phyloP scores from a whole-genome alignment of 1,140 invertebrate genomes.

The Tetramorium simillimum region DNA sequence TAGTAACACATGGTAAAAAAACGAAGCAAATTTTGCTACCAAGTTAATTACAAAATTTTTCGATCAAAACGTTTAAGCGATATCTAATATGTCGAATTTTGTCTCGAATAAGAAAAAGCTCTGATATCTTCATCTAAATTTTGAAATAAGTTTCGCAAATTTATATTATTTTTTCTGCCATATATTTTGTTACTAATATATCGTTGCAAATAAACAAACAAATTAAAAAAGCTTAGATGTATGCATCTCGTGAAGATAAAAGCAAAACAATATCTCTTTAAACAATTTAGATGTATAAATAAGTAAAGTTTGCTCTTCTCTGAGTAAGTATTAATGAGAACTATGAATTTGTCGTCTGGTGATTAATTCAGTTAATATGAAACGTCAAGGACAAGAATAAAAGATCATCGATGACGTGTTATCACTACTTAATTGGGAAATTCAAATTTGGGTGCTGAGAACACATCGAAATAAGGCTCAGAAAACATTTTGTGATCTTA shows the following conservation, averaged over 20 bases:
- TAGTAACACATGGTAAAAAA: background rate
- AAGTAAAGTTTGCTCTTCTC: background rate
- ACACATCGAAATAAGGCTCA: constrained; percentile 29
- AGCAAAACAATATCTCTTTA: background rate
- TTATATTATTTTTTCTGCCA: background rate
- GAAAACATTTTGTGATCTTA: constrained; percentile 72
- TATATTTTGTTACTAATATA: background rate
- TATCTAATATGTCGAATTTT: background rate
- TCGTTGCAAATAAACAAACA: background rate
- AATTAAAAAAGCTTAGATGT: background rate
- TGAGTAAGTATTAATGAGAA: background rate
- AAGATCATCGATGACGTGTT: constrained; percentile 15
- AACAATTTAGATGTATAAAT: background rate
- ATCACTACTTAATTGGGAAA: constrained; percentile 39
- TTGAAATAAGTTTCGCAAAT: background rate
- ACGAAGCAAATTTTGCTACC: background rate
- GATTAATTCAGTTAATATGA: background rate
- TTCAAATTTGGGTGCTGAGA: constrained; percentile 48
- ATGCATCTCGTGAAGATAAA: background rate
- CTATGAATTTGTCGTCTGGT: background rate
- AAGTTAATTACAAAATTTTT: background rate
- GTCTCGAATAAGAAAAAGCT: background rate
- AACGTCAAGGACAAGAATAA: background rate
- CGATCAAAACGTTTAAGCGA: background rate
- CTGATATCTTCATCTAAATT: background rate